Percentiles rank a stretch among this genome's conserved stretches.
These are phyloP conservation scores for Amblyjoppa proteus DNA, from an alignment of 2,888 invertebrate species.

Conservation along the genomic window DNA sequence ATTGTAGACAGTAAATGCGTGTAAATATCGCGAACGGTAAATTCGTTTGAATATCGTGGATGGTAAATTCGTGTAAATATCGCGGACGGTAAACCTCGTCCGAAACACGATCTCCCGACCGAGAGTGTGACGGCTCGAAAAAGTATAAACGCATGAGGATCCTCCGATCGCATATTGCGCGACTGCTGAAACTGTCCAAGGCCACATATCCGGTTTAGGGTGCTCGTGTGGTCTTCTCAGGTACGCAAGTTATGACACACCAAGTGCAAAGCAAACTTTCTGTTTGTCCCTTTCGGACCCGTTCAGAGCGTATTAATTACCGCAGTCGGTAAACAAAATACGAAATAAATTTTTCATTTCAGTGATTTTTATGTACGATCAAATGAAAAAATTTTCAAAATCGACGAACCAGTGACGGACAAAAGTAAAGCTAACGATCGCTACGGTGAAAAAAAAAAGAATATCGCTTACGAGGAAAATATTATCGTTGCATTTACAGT, in stretches of 20 bases:
- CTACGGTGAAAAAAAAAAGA: neutral
- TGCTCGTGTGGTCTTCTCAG: constrained; percentile 12
- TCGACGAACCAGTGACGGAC: neutral
- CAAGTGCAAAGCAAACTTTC: neutral
- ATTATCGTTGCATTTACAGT: neutral
- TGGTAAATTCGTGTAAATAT: too few relatives aligned
- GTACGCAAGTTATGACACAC: constrained; percentile 8
- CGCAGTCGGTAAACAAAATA: too few relatives aligned
- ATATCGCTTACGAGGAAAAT: neutral
- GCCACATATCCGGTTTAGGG: neutral
- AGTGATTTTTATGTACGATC: too few relatives aligned
- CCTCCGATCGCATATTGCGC: neutral
- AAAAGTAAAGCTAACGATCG: neutral
- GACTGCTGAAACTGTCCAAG: neutral
- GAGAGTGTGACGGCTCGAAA: neutral
- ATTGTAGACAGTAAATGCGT: too few relatives aligned
- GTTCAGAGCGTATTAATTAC: neutral
- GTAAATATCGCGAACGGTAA: too few relatives aligned
- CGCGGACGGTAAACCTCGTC: neutral
- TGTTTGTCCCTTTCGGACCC: constrained; percentile 9
- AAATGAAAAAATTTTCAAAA: too few relatives aligned
- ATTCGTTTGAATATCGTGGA: too few relatives aligned
- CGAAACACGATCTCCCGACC: neutral
- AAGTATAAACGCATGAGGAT: neutral
- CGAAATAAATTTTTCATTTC: too few relatives aligned